A percentile compares a stretch with the other conserved stretches of the same genome.
Evolutionary conservation across 2,888 invertebrate genomes (phyloP).

Genomic region (Cyclophora punctaria): DNA sequence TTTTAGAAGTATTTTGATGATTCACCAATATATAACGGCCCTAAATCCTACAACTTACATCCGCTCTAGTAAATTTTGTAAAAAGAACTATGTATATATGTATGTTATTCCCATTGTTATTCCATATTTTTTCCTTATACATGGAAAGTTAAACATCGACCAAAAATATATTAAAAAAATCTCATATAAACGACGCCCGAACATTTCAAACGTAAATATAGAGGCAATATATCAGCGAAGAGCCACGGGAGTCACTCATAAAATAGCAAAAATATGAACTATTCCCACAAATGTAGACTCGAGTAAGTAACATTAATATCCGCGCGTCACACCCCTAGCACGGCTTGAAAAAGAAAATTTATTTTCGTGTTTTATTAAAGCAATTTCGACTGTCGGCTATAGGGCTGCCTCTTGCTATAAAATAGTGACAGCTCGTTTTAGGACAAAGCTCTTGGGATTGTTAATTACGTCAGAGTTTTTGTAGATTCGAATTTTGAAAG

Average conservation of each 20-base stretch:
- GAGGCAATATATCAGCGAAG: background rate
- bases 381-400: slow-evolving; percentile 32
- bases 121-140: too few species aligned
- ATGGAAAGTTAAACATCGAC: too few species aligned
- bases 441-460: slow-evolving; percentile 8
- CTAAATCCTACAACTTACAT: too few species aligned
- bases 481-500: background rate
- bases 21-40: too few species aligned
- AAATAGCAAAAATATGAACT: slow-evolving; percentile 17
- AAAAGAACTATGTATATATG: too few species aligned
- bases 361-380: slow-evolving; percentile 56
- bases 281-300: slow-evolving; percentile 16
- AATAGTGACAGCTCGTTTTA: slow-evolving; percentile 12
- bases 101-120: too few species aligned
- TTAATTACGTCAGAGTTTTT: slow-evolving; percentile 12
- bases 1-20: too few species aligned
- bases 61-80: too few species aligned
- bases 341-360: slow-evolving; percentile 43
- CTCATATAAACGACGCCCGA: too few species aligned
- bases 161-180: background rate
- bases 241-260: background rate
- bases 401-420: slow-evolving; percentile 27
- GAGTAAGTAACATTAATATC: slow-evolving; percentile 31
- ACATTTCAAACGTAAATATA: too few species aligned
- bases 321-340: slow-evolving; percentile 21